phyloP scores from a whole-genome alignment of 1,140 invertebrate species.

The Philotrypesis tridentata region DNA sequence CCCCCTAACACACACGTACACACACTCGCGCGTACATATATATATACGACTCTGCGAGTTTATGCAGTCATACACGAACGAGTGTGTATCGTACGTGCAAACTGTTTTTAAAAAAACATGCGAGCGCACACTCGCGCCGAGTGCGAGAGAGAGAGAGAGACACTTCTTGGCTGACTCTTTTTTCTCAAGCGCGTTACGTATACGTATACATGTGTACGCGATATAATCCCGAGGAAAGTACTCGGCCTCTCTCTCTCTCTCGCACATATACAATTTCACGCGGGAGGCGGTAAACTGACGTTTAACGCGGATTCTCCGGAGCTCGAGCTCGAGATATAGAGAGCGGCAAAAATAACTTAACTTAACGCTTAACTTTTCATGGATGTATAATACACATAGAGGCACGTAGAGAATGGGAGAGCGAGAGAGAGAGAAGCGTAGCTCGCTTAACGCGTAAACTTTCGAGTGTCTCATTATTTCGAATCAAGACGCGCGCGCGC shows the following conservation, averaged over 20 bases:
- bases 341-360: constrained; percentile 2
- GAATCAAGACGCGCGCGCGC: background rate
- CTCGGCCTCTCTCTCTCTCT: background rate
- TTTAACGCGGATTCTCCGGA: background rate
- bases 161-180: background rate
- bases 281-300: background rate
- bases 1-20: background rate
- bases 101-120: constrained; percentile 49
- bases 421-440: too few relatives aligned
- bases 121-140: too few relatives aligned
- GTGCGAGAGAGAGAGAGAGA: background rate
- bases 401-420: too few relatives aligned
- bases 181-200: background rate
- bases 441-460: background rate
- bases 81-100: constrained; percentile 41
- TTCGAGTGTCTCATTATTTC: constrained; percentile 20
- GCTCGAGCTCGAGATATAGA: background rate
- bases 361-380: background rate
- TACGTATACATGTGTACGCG: too few relatives aligned
- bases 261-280: background rate
- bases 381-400: background rate
- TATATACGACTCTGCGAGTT: constrained; percentile 20
- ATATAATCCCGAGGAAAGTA: constrained; percentile 17
- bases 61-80: constrained; percentile 45
- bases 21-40: too few relatives aligned